Evolutionary conservation across 2,888 invertebrate species (phyloP).

Genomic region (Alviniconcha strummeri): DNA sequence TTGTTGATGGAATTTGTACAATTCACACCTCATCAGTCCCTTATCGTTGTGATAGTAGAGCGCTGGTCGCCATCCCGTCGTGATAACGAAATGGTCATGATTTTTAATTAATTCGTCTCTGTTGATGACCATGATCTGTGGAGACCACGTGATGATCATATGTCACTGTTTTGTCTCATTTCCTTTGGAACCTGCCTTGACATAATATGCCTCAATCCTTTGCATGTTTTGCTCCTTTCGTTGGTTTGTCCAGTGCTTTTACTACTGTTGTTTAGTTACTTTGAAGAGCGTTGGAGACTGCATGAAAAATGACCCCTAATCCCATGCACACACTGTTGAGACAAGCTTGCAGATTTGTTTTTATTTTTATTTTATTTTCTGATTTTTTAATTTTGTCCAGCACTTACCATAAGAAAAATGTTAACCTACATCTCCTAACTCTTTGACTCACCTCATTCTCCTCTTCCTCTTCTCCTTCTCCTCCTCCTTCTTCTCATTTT

Average conservation of each 20-base stretch:
- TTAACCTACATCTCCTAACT: too few species aligned
- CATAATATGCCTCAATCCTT: neutral
- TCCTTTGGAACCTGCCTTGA: neutral
- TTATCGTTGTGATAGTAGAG: constrained; percentile 3
- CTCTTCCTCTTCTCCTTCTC: neutral
- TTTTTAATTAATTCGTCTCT: too few species aligned
- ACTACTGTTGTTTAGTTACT: neutral
- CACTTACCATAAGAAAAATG: too few species aligned
- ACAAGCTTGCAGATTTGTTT: neutral
- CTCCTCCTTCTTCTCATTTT: neutral
- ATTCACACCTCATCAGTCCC: neutral
- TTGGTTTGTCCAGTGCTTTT: neutral
- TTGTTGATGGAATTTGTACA: too few species aligned
- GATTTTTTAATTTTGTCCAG: too few species aligned
- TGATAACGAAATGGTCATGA: neutral
- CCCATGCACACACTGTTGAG: constrained; percentile 15
- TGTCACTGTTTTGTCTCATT: too few species aligned
- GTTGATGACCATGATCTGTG: too few species aligned
- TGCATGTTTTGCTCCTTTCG: neutral
- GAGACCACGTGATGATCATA: too few species aligned
- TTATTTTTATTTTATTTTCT: neutral
- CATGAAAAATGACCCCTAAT: constrained; percentile 18
- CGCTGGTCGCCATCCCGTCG: constrained; percentile 23
- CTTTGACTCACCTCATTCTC: too few species aligned
- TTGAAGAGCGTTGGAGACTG: neutral